Evolutionary conservation across 1,140 invertebrate species (phyloP), one percentile per base, ranked within the genome.

Genomic region (Ceratosolen fusciceps): DNA sequence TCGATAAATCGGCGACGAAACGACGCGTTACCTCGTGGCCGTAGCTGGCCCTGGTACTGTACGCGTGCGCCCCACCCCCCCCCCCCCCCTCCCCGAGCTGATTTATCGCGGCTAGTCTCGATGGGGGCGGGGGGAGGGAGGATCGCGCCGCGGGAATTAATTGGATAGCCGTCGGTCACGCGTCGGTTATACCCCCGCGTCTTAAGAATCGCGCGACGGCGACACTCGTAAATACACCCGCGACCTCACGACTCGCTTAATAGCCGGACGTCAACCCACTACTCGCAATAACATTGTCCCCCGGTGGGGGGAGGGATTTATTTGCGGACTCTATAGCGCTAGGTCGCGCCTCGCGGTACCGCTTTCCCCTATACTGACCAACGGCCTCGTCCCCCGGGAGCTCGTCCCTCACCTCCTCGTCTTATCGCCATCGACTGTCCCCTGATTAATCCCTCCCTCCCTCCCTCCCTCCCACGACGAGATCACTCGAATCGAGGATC

Each of bases 221-320:
- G 34, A 26, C 43, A n/a, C 70, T 73, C 47, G 70, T 73, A 73
- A 54, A 73, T 73, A 73, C 67, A 39, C 49, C 19, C 37, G 24
- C 10, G 52, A 19, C 12, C 47, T 12, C 21, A 29, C 47, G n/a
- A n/a, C n/a, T n/a, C n/a, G 56, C 29, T 62, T 74, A 74, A 74
- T 74, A n/a, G 14, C 34, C 49, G 10, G 14, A 14, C 21, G 7
- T 7, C 34, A 29, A n/a, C n/a, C n/a, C 80, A 79, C n/a, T n/a
- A 81, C 86, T 85, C 85, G 85, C 84, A 87, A 83, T 84, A 83
- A 56, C 31, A 26, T 0, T 21, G 24, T 31, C 72, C n/a, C n/a
- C n/a, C n/a, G n/a, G n/a, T n/a, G n/a, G n/a, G n/a, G n/a, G n/a
- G 19, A 83, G 80, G 80, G 86, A 84, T 86, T 87, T 87, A 88